Evolutionary conservation across 2,888 invertebrate genomes (phyloP).

Genomic region (Leucoptera coffeella): DNA sequence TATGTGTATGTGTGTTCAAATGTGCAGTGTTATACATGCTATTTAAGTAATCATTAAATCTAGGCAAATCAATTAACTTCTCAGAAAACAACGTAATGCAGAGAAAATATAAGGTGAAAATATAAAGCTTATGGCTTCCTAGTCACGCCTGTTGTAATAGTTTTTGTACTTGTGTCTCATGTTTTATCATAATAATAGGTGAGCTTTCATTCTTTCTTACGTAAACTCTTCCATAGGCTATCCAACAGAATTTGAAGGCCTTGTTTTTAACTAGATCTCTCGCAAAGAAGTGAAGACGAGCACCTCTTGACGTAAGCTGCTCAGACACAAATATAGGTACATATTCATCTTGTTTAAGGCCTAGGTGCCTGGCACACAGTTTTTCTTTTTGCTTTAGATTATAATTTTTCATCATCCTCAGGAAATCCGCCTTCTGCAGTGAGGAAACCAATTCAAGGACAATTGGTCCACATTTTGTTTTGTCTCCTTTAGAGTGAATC

Average conservation of each 20-base stretch:
- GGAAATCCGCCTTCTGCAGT: constrained; percentile 5
- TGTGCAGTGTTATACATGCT: too few relatives aligned
- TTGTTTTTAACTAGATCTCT: background rate
- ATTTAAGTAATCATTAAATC: too few relatives aligned
- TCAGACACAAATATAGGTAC: too few relatives aligned
- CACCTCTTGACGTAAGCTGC: too few relatives aligned
- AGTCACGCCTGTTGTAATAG: constrained; percentile 1
- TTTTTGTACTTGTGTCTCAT: background rate
- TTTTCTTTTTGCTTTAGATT: constrained; percentile 7
- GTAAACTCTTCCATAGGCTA: background rate
- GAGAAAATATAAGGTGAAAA: background rate
- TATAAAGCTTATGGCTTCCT: background rate
- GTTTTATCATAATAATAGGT: background rate
- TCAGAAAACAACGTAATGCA: background rate
- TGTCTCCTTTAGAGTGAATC: constrained; percentile 3
- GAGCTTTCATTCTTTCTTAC: background rate
- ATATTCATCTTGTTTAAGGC: too few relatives aligned
- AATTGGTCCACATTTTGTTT: constrained; percentile 3
- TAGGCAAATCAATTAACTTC: background rate
- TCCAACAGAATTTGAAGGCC: background rate
- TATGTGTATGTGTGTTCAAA: too few relatives aligned
- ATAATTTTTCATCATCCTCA: constrained; percentile 6
- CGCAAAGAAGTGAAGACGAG: background rate
- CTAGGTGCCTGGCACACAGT: constrained; percentile 7
- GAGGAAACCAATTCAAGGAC: constrained; percentile 5